phyloP scores from a whole-genome alignment of 2,113 vertebrate genomes.

The Astur gentilis region DNA sequence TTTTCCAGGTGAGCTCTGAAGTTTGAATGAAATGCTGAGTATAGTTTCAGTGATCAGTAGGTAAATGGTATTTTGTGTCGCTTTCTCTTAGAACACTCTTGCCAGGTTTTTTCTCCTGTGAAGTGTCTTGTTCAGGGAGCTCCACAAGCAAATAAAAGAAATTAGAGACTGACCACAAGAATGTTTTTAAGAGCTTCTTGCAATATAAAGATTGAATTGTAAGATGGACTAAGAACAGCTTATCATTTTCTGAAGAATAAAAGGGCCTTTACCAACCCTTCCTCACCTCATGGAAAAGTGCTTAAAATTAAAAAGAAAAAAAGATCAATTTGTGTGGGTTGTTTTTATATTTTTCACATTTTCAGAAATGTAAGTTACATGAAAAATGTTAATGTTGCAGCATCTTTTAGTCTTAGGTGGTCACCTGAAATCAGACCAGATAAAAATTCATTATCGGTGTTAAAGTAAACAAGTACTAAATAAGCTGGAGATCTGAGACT shows the following conservation, averaged over 20 bases:
- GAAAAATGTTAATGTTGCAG: not conserved
- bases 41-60: not conserved
- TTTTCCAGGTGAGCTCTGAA: not conserved
- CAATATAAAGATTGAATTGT: not conserved
- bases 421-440: not conserved
- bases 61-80: not conserved
- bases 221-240: not conserved
- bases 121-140: not conserved
- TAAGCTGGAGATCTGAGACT: not conserved
- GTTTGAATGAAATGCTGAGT: not conserved
- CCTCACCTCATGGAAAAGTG: not conserved
- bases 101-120: not conserved
- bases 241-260: not conserved
- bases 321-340: not conserved
- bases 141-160: not conserved
- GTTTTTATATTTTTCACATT: not conserved
- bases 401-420: not conserved
- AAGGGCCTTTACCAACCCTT: not conserved
- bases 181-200: conserved; percentile 8
- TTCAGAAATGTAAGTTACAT: not conserved
- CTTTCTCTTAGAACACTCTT: not conserved
- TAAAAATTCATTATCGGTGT: not conserved
- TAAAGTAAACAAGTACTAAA: not conserved
- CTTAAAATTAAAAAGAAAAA: not conserved
- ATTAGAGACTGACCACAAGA: not conserved